phyloP scores from a whole-genome alignment of 35 echinoderm and acorn worm genomes.

The Holothuria glaberrima region DNA sequence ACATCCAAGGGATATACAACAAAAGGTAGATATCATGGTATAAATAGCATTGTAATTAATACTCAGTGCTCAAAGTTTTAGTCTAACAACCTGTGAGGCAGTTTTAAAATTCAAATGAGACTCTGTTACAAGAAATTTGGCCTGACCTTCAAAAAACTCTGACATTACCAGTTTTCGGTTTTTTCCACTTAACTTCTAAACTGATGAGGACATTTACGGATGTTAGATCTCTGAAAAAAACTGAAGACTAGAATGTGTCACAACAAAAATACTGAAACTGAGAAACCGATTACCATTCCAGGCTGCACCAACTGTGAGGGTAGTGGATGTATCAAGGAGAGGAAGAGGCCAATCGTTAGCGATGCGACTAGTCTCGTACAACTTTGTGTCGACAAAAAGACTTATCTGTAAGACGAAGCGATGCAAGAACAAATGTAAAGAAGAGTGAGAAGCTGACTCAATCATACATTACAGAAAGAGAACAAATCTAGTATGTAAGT shows the following conservation, averaged over 20 bases:
- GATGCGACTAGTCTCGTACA: constrained; percentile 36
- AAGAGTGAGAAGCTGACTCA: neutral
- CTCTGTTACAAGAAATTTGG: neutral
- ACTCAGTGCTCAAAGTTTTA: too few species aligned
- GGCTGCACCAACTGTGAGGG: constrained; percentile 81
- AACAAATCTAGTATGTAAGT: too few species aligned
- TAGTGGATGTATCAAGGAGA: constrained; percentile 48
- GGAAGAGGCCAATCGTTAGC: constrained; percentile 82
- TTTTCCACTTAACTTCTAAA: too few species aligned
- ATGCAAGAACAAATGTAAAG: too few species aligned
- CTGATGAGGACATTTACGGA: too few species aligned
- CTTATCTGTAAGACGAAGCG: neutral
- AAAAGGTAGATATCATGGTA: too few species aligned
- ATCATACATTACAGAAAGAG: too few species aligned
- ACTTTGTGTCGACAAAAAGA: constrained; percentile 18
- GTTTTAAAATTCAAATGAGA: neutral
- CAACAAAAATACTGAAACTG: neutral
- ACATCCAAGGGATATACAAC: too few species aligned
- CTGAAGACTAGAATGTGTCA: too few species aligned
- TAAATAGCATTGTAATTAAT: too few species aligned
- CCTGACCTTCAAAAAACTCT: neutral
- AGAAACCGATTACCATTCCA: constrained; percentile 74
- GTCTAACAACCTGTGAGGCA: neutral
- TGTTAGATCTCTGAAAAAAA: too few species aligned
- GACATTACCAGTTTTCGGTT: too few species aligned